Evolutionary conservation across 2,888 invertebrate species (phyloP).

Genomic region (Heliconius charithonia): DNA sequence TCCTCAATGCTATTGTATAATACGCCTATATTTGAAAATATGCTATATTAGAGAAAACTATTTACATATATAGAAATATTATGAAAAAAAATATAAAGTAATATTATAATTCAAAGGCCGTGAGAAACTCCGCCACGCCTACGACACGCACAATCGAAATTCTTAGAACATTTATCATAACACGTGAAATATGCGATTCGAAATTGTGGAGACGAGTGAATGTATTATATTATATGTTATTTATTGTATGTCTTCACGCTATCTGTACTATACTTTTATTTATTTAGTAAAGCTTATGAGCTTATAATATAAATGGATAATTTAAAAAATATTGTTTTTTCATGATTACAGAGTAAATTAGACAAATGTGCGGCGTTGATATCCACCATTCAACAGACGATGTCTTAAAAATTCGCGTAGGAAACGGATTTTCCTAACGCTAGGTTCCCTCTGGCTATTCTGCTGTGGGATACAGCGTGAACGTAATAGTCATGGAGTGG

Average conservation of each 20-base stretch:
- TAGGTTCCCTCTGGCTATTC: no score
- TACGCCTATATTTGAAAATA: no score
- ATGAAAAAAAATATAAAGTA: constrained; percentile 40
- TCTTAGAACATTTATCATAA: constrained; percentile 52
- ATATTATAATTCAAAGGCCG: constrained; percentile 51
- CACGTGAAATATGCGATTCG: constrained; percentile 44
- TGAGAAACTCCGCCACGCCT: constrained; percentile 50
- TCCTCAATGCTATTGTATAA: no score
- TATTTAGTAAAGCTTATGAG: not conserved
- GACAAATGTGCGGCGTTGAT: no score
- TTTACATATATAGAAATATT: constrained; percentile 10
- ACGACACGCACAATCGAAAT: constrained; percentile 47
- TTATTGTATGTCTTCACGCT: constrained; percentile 41
- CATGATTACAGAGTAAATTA: no score
- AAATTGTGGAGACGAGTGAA: constrained; percentile 41
- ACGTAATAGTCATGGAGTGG: no score
- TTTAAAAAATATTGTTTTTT: no score
- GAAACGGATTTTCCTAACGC: no score
- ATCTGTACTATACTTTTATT: constrained; percentile 26
- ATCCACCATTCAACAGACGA: no score
- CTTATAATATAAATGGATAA: no score
- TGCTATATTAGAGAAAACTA: constrained; percentile 17
- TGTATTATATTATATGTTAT: constrained; percentile 36
- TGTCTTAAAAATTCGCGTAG: no score
- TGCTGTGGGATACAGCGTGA: no score